phyloP scores from a whole-genome alignment of 2,888 invertebrate species.

The Hermaeophaga mercurialis region DNA sequence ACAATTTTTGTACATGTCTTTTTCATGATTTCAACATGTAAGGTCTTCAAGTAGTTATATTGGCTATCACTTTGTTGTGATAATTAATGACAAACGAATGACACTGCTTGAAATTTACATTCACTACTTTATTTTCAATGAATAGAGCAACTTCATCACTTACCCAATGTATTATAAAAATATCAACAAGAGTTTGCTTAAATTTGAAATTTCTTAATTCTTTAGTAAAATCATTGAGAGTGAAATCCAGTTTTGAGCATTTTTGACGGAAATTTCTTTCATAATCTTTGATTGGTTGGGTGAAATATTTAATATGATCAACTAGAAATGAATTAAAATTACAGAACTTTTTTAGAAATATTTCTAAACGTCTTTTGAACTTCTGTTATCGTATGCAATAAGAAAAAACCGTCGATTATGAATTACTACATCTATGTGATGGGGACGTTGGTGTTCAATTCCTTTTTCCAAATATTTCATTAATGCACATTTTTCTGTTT shows the following conservation, averaged over 20 bases:
- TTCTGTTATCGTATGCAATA: too few relatives aligned
- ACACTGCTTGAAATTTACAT: too few relatives aligned
- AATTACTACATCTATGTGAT: slow-evolving; percentile 40
- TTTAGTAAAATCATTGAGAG: slow-evolving; percentile 1
- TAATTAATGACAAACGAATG: neutral
- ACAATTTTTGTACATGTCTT: slow-evolving; percentile 30
- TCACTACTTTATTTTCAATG: neutral
- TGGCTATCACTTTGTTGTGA: neutral
- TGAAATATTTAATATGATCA: too few relatives aligned
- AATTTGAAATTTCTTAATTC: slow-evolving; percentile 3
- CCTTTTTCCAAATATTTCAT: slow-evolving; percentile 37
- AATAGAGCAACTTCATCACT: neutral
- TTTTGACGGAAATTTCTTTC: neutral
- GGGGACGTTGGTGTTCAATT: slow-evolving; percentile 24
- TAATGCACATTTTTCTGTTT: slow-evolving; percentile 42
- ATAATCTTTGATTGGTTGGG: neutral
- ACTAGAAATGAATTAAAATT: too few relatives aligned
- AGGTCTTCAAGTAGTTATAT: slow-evolving; percentile 27
- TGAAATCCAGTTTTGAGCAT: neutral
- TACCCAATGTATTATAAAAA: slow-evolving; percentile 1
- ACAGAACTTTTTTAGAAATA: slow-evolving; percentile 3
- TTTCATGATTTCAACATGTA: slow-evolving; percentile 34
- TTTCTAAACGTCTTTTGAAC: neutral
- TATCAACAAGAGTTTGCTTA: slow-evolving; percentile 1
- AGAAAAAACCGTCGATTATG: too few relatives aligned